phyloP scores from a whole-genome alignment of 2,888 invertebrate species.

The Tetanocera ferruginea region DNA sequence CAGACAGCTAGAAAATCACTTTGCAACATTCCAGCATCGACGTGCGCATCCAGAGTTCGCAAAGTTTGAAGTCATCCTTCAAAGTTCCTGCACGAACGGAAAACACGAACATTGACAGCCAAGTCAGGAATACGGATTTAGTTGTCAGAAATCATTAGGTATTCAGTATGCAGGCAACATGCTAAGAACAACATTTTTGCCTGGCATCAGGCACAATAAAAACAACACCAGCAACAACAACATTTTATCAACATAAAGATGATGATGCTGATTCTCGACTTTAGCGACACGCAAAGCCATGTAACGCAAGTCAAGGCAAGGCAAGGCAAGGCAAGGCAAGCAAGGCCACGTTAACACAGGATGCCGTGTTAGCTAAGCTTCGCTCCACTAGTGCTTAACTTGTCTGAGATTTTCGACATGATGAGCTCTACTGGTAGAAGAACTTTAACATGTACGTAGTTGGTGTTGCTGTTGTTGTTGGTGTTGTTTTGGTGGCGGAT shows the following conservation, averaged over 20 bases:
- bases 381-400: background rate
- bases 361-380: slow-evolving; percentile 1
- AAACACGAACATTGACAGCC: slow-evolving; percentile 21
- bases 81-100: slow-evolving; percentile 6
- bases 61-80: slow-evolving; percentile 12
- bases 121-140: slow-evolving; percentile 14
- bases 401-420: slow-evolving; percentile 13
- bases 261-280: background rate
- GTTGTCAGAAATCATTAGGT: slow-evolving; percentile 35
- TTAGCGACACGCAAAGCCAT: background rate
- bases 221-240: background rate
- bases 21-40: background rate
- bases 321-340: background rate
- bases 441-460: background rate
- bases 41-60: background rate
- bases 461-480: background rate
- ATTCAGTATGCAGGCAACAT: slow-evolving; percentile 23
- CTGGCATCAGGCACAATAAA: background rate
- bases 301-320: background rate
- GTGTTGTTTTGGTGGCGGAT: background rate
- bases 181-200: background rate
- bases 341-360: background rate
- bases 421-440: background rate
- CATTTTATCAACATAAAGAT: too few species aligned
- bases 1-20: slow-evolving; percentile 38